Percentiles rank a stretch among this genome's conserved stretches.
These are phyloP conservation scores for Hecatera dysodea DNA, from an alignment of 2,888 invertebrate genomes.

Conservation along the genomic window DNA sequence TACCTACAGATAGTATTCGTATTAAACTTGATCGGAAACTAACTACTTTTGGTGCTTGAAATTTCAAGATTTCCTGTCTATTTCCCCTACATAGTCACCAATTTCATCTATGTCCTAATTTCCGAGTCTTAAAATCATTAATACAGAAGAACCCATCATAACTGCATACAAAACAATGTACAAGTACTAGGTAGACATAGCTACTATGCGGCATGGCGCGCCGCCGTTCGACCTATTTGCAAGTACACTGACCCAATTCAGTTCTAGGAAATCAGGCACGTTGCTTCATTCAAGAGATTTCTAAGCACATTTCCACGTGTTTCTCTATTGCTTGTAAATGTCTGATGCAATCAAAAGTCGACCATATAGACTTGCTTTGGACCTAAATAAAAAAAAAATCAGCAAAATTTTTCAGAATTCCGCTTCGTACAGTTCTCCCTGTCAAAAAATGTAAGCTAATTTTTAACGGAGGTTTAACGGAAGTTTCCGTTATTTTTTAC, in stretches of 20 bases:
- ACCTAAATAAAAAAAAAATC: background rate
- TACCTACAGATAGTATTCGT: too few relatives aligned
- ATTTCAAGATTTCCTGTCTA: too few relatives aligned
- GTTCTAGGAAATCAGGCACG: slow-evolving; percentile 12
- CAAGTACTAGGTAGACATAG: slow-evolving; percentile 1
- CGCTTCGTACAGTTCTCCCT: background rate
- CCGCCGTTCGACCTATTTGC: slow-evolving; percentile 11
- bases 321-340: background rate
- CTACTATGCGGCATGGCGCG: slow-evolving; percentile 4
- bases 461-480: too few relatives aligned
- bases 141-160: background rate
- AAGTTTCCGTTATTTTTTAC: too few relatives aligned
- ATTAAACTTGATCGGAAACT: too few relatives aligned
- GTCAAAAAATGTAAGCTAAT: too few relatives aligned
- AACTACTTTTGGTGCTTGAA: too few relatives aligned
- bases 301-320: slow-evolving; percentile 4
- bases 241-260: slow-evolving; percentile 32
- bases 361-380: background rate
- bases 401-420: too few relatives aligned
- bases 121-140: background rate
- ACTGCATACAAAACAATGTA: slow-evolving; percentile 11
- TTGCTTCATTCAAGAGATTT: slow-evolving; percentile 27
- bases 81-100: too few relatives aligned
- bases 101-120: too few relatives aligned
- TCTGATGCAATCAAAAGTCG: background rate